phyloP scores from a whole-genome alignment of 1,140 invertebrate species.

The Melipona quadrifasciata region DNA sequence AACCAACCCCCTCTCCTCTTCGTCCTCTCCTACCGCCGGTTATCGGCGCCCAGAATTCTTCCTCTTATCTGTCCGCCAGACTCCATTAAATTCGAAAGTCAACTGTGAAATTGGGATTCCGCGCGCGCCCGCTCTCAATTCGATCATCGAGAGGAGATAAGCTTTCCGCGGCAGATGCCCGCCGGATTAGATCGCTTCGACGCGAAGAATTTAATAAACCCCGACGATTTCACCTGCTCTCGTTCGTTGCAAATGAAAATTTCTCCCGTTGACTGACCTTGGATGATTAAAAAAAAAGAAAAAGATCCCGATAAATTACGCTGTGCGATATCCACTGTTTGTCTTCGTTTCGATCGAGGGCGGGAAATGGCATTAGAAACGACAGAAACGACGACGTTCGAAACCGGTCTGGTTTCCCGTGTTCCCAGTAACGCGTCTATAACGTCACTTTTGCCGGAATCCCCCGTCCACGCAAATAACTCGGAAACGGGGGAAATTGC shows the following conservation, averaged over 20 bases:
- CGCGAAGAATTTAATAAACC: conserved; percentile 24
- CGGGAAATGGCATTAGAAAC: not conserved
- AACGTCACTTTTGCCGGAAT: conserved; percentile 60
- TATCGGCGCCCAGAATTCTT: conserved; percentile 52
- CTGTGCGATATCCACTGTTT: not conserved
- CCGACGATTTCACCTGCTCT: not conserved
- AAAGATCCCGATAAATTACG: too few relatives aligned
- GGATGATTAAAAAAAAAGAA: too few relatives aligned
- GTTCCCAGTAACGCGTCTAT: conserved; percentile 39
- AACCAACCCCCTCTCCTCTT: conserved; percentile 34
- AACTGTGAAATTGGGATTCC: conserved; percentile 66
- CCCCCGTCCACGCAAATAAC: conserved; percentile 61
- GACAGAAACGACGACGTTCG: conserved; percentile 9
- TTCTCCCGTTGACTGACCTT: not conserved
- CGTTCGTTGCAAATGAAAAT: not conserved
- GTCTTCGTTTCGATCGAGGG: not conserved
- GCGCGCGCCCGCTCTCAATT: conserved; percentile 30
- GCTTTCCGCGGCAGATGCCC: conserved; percentile 23
- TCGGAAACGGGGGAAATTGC: conserved; percentile 58
- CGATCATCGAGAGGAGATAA: conserved; percentile 44
- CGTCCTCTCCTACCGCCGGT: conserved; percentile 34
- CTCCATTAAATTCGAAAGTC: conserved; percentile 70
- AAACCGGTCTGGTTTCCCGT: conserved; percentile 37
- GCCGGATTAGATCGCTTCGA: not conserved
- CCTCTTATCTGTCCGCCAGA: conserved; percentile 60